Conservation (phyloP, 2,888 invertebrate genomes). For the Coremacera marginata region DNA sequence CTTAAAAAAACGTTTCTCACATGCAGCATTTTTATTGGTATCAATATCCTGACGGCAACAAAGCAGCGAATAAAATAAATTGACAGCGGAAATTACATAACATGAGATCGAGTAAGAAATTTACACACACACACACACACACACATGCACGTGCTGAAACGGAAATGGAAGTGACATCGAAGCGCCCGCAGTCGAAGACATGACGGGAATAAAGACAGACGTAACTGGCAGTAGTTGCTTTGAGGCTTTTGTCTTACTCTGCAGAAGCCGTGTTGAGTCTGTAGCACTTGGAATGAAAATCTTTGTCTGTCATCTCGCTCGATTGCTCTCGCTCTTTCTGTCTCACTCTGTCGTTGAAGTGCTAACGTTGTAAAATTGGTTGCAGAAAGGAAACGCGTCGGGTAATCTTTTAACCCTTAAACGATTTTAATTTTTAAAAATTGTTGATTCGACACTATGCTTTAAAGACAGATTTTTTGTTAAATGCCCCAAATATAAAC, state of each 20-base stretch:
- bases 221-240: background rate
- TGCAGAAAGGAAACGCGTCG: too few species aligned
- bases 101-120: background rate
- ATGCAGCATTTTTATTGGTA: conserved; percentile 9
- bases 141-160: background rate
- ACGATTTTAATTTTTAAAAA: too few species aligned
- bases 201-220: background rate
- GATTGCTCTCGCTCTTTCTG: too few species aligned
- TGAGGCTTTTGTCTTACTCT: too few species aligned
- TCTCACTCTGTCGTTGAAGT: too few species aligned
- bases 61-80: conserved; percentile 26
- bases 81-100: conserved; percentile 34
- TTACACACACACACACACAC: background rate
- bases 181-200: background rate
- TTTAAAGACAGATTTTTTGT: too few species aligned
- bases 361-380: too few species aligned
- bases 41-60: conserved; percentile 11
- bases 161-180: background rate
- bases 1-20: background rate
- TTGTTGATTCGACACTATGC: too few species aligned
- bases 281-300: background rate
- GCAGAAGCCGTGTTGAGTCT: background rate
- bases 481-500: too few species aligned
- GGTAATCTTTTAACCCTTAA: too few species aligned
- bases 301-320: too few species aligned